Evolutionary conservation across 2,797 vertebrate species (phyloP).

Genomic region (Notoglanidium macrostoma): DNA sequence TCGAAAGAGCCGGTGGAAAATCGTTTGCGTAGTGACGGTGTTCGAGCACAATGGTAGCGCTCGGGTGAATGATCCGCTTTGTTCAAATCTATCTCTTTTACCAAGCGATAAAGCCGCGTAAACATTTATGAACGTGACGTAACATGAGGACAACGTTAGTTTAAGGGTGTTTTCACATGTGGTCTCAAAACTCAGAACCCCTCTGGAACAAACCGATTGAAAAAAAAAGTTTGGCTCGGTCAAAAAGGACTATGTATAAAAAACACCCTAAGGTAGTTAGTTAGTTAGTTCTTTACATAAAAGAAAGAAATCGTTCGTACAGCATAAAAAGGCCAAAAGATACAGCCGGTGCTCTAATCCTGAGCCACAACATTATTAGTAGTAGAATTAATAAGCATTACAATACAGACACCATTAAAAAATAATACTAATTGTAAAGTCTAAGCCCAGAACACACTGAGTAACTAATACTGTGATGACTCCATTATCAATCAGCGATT

Average conservation of each 20-base stretch:
- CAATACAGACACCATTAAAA: neutral
- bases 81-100: neutral
- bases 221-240: too few relatives aligned
- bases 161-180: neutral
- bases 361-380: neutral
- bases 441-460: neutral
- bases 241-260: too few relatives aligned
- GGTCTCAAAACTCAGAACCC: too few relatives aligned
- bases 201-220: too few relatives aligned
- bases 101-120: neutral
- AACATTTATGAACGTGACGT: neutral
- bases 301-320: too few relatives aligned
- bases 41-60: neutral
- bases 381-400: neutral
- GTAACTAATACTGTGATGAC: neutral
- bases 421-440: too few relatives aligned
- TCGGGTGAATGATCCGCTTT: neutral
- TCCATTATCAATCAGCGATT: neutral
- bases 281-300: too few relatives aligned
- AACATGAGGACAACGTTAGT: neutral
- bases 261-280: too few relatives aligned
- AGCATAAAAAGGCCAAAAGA: neutral
- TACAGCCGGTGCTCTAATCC: neutral
- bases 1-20: too few relatives aligned
- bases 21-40: too few relatives aligned